These are phyloP conservation scores for Hycleus cichorii DNA, from an alignment of 1,140 invertebrate genomes.

Conservation along the genomic window DNA sequence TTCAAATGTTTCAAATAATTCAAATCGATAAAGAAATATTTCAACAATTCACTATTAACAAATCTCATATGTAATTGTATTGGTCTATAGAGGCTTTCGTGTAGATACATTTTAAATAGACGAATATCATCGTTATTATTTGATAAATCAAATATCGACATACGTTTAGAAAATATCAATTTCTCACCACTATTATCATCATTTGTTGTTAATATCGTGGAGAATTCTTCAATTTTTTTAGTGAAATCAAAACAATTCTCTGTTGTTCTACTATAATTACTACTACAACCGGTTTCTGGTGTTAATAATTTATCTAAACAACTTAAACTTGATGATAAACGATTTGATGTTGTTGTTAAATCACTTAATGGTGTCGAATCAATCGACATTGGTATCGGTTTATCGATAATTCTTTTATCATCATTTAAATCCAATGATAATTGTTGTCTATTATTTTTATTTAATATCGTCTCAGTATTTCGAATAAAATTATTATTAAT, in stretches of 20 bases:
- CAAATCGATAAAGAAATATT: conserved; percentile 55
- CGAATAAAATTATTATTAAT: conserved; percentile 17
- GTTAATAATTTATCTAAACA: conserved; percentile 17
- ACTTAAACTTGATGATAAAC: not conserved
- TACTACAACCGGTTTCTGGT: conserved; percentile 7
- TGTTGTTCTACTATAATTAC: too few species aligned
- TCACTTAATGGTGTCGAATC: conserved; percentile 36
- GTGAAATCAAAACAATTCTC: too few species aligned
- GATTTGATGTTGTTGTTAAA: conserved; percentile 7
- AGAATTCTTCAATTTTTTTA: too few species aligned
- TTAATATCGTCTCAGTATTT: conserved; percentile 29
- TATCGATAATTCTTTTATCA: conserved; percentile 26
- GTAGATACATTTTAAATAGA: conserved; percentile 46
- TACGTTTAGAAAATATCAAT: not conserved
- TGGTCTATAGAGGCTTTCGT: conserved; percentile 57
- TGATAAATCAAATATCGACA: not conserved
- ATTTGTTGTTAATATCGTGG: not conserved
- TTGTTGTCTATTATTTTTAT: conserved; percentile 17
- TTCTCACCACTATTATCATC: not conserved
- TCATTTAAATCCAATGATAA: conserved; percentile 23
- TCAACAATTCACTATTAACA: conserved; percentile 62
- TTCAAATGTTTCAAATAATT: conserved; percentile 61
- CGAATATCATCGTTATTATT: conserved; percentile 10
- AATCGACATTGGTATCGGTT: conserved; percentile 23
- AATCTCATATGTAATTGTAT: conserved; percentile 58